Base-by-base conservation (phyloP, 2,888 invertebrate genomes). In the Acholoe squamosa region DNA sequence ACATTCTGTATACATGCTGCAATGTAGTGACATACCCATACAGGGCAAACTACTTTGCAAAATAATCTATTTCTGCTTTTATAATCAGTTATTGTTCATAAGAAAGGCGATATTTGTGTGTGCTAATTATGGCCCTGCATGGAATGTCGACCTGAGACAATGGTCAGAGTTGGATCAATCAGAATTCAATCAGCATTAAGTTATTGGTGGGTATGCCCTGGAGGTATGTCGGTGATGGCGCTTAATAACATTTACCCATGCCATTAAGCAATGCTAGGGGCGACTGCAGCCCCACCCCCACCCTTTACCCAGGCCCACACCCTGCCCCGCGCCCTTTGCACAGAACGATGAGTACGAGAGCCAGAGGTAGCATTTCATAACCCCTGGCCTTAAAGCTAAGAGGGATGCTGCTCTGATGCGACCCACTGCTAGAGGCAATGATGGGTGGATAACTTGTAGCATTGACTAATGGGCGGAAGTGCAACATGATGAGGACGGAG, bases 101-200 rank as follows among this genome's bases (percentile, higher is more conserved):
- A 1, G 54, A 19, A 54, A 54, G 10, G n/a, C n/a, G n/a, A 43
- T 7, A 10, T 43, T 43, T 7, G 10, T 43, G 3, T 43, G 43
- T 7, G 12, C 14, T 61, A 61, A 61, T n/a, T 14, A 19, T 61
- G 31, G 31, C 25, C 16, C 31, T 76, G n/a, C n/a, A n/a, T n/a
- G 76, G 31, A 28, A 1, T 76, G 25, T 28, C 16, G 76, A 31
- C 61, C 34, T 10, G 33, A 80, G 80, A 80, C 80, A 80, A 80
- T 80, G 80, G 80, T 43, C 80, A 25, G 0, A 19, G 80, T 80
- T 1, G 34, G 80, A 80, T 80, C 80, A 80, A 80, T 80, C 80
- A 80, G 34, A 80, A 80, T 80, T 80, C 43, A 80, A 80, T 80
- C 80, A 34, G 80, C 19, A 34, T 25, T 34, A 80, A 80, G 34